Evolutionary conservation across 2,113 vertebrate genomes (phyloP), one percentile per base, ranked within the genome.

Genomic region (Xenopus borealis): DNA sequence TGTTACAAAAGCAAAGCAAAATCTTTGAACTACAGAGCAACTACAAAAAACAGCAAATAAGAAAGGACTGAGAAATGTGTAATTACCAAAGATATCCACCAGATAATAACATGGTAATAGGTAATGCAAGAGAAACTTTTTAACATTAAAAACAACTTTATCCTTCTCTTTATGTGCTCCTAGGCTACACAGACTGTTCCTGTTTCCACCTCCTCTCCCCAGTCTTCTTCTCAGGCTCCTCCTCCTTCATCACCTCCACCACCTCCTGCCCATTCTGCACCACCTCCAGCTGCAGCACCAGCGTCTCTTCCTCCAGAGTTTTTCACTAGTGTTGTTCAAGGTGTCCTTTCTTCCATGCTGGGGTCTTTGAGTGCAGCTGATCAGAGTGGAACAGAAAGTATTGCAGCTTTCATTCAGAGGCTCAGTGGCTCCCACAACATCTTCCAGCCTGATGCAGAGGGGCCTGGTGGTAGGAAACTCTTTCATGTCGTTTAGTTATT

Each of bases 321-420:
- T 66, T 95, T 95, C 78, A 95, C 93, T 0, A 95, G 92, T 6
- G 95, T 97, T 53, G 92, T 97, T 8, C 94, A 95, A 20, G 94
- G 94, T 0, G 95, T 97, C 64, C 87, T 97, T 47, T 91, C 91
- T 67, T 93, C 93, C 75, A 93, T 96, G 86, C 89, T 97, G 88
- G 94, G 94, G n/a, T 95, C 94, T 0, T 79, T 97, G 78, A 93
- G 93, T 9, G 92, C 94, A 6, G 93, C 94, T 4, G 87, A 90
- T 7, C 93, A 94, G 75, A 92, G 91, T 33, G 93, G 93, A 83
- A 94, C 92, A 0, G 95, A 96, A 78, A 97, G 94, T 79, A 97
- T 97, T 0, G 94, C 95, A 2, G 93, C 93, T 78, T 97, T 97
- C 80, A 95, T 97, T 85, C 94, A 96, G 59, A 89, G 95, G 67